Base-by-base conservation (phyloP, 2,888 invertebrate genomes). In the Morpho deidamia region DNA sequence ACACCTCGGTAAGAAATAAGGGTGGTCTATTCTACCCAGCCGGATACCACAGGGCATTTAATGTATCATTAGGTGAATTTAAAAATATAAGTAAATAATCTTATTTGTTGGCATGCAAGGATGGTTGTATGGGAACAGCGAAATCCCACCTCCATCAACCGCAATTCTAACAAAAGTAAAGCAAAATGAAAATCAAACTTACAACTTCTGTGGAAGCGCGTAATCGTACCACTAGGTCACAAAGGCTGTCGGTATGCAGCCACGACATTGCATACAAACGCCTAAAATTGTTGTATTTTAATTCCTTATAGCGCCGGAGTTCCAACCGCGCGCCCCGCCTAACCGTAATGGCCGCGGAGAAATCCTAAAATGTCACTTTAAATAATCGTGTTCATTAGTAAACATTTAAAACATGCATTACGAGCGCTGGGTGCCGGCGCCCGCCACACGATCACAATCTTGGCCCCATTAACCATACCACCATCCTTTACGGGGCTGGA, bases 311-410 rank as follows among this genome's bases (percentile, higher is more conserved):
- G 56, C 60, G 46, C 11, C 34, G 57, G 63, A 63, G 62, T 61
- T 65, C 63, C 67, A 63, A 62, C 63, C 53, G 53, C 66, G 62
- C 65, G 65, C 64, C 64, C 62, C 63, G 66, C 62, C 69, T 64
- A 73, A 72, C 70, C 70, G 71, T 75, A 72, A 77, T 71, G 68
- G 69, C 67, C 66, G 61, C 63, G 63, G 78, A 82, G 78, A 85
- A 86, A 87, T 83, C 80, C 76, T 73, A 81, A 86, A 85, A 84
- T 83, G 86, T 86, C 87, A 84, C 84, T 83, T 87, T 81, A 85
- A 87, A 85, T 88, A 87, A 88, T 87, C 83, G 82, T 85, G 82
- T 81, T 87, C 86, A 86, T 89, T 89, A 88, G 85, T 86, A 84
- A 83, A 85, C 86, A 87, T 88, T 87, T 84, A 83, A 87, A 80